Base-by-base conservation (phyloP, 2,797 vertebrate species). In the Cyclura pinguis region DNA sequence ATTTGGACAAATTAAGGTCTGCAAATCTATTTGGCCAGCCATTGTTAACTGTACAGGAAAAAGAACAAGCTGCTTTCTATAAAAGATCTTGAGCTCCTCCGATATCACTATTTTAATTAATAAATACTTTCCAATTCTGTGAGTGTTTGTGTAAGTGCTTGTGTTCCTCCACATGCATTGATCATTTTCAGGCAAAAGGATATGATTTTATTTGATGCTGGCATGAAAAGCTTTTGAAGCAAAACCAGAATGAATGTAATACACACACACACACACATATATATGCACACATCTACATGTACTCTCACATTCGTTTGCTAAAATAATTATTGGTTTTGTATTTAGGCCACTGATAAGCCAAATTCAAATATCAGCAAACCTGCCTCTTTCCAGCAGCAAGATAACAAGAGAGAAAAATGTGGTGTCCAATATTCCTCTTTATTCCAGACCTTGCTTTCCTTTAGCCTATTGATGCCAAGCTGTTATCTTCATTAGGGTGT, bases 1-100 rank as follows among this genome's bases (percentile, higher is more conserved):
- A 84, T 87, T 92, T 93, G 92, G 94, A 91, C 29, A 89, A 84
- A 88, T 94, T 93, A 20, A 87, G 77, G 80, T 95, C 91, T 77
- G 83, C 85, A 84, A 85, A 93, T 69, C 74, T 35, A 42, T 32
- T 89, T 88, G 84, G 87, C 89, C 22, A 91, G 86, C 92, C 32
- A 73, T 87, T 82, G 10, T n/a, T 22, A 69, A 92, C 0, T 0
- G 86, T 6, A 55, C 76, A 24, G 64, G 77, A 4, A 93, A 86
- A 59, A 87, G 72, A 89, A 0, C 50, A 80, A 47, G 16, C 18
- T 85, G 35, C 32, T 78, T 84, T 38, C 64, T 52, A 64, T 82
- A 13, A 9, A 57, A 55, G 16, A 52, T 50, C 16, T 59, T 59
- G 13, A 57, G 10, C 13, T 18, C 14, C 57, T 57, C 9, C 1